A percentile compares a stretch with the other conserved stretches of the same genome.
These are phyloP conservation scores for Eumerus sabulonum DNA, from an alignment of 2,888 invertebrate species.

Conservation along the genomic window DNA sequence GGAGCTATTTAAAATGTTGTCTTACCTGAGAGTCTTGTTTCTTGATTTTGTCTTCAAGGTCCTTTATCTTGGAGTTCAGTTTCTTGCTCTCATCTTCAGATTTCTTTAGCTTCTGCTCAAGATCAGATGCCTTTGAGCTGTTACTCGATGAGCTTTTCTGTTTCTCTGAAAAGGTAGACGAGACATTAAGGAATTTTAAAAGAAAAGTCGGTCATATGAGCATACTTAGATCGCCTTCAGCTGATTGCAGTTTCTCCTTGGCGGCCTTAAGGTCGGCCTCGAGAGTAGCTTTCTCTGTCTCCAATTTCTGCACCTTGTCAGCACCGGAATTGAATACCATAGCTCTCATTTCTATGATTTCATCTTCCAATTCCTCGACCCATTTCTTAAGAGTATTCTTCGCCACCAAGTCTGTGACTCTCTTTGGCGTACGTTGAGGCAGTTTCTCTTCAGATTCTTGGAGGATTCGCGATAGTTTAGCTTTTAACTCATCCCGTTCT, in stretches of 20 bases:
- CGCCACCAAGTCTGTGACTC: constrained; percentile 83
- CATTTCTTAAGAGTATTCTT: constrained; percentile 84
- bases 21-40: constrained; percentile 79
- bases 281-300: constrained; percentile 84
- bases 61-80: constrained; percentile 80
- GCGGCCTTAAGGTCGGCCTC: constrained; percentile 84
- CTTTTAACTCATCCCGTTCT: constrained; percentile 84
- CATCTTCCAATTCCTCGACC: constrained; percentile 92
- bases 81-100: constrained; percentile 84
- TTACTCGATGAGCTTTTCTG: constrained; percentile 76
- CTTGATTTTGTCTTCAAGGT: constrained; percentile 80
- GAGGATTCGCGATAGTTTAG: constrained; percentile 83
- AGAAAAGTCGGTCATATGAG: too few species aligned
- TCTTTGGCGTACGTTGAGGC: constrained; percentile 86
- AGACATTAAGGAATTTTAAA: too few species aligned
- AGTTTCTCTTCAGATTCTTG: constrained; percentile 84
- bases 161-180: constrained; percentile 69
- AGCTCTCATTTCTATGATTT: constrained; percentile 83
- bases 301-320: constrained; percentile 80
- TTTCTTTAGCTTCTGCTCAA: constrained; percentile 85
- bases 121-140: constrained; percentile 82
- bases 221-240: constrained; percentile 79
- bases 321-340: constrained; percentile 77
- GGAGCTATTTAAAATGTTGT: too few species aligned
- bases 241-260: constrained; percentile 84